phyloP scores from a whole-genome alignment of 2,113 vertebrate genomes.

The Loxodonta africana region DNA sequence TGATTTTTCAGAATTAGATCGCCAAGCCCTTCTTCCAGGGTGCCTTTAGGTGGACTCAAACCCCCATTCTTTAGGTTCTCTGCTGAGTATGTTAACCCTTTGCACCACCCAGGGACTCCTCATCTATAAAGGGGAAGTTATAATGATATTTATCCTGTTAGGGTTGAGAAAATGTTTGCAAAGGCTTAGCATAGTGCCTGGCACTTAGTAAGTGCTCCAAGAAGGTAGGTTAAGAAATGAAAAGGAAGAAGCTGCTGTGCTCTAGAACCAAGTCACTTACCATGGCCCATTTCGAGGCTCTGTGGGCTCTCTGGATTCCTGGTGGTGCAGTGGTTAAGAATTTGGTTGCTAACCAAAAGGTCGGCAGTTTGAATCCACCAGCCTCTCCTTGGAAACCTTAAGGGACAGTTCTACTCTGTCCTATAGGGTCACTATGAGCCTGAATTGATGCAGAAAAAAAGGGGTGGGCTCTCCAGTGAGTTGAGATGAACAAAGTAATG shows the following conservation, averaged over 20 bases:
- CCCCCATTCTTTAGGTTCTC: neutral
- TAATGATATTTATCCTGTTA: neutral
- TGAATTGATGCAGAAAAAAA: too few relatives aligned
- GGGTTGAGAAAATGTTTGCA: constrained; percentile 27
- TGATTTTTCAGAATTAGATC: neutral
- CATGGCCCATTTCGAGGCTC: neutral
- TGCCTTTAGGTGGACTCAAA: neutral
- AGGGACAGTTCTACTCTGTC: too few relatives aligned
- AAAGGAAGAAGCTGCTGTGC: neutral
- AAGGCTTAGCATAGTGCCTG: neutral
- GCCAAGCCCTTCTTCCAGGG: neutral
- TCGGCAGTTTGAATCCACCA: too few relatives aligned
- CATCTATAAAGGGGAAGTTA: neutral
- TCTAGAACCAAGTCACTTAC: neutral
- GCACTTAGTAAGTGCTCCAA: neutral
- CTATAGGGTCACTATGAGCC: too few relatives aligned
- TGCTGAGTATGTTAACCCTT: neutral
- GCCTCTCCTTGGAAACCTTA: too few relatives aligned
- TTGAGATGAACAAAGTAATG: neutral
- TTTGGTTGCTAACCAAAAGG: too few relatives aligned
- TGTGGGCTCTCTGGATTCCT: neutral
- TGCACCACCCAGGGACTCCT: neutral
- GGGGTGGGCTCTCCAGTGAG: neutral
- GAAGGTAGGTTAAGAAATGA: neutral
- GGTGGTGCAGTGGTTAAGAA: too few relatives aligned